These are phyloP conservation scores for Holothuria scabra DNA, from an alignment of 53 echinoderm and acorn worm genomes.

Conservation along the genomic window DNA sequence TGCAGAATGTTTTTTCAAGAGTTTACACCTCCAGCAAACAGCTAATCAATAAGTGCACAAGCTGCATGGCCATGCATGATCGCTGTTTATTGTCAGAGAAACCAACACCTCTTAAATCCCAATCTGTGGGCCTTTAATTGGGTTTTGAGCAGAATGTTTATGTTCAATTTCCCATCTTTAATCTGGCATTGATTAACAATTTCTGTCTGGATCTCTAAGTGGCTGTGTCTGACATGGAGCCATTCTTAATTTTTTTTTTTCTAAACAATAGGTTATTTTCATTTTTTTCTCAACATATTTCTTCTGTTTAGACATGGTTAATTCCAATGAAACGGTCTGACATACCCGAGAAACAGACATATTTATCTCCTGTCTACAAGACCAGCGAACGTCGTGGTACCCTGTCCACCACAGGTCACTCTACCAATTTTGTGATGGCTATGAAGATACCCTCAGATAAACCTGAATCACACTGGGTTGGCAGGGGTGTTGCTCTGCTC, in stretches of 20 bases:
- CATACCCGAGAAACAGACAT: slow-evolving; percentile 69
- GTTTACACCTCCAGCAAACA: no score
- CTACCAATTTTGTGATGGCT: slow-evolving; percentile 95
- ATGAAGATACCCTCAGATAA: slow-evolving; percentile 89
- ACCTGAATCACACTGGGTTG: slow-evolving; percentile 91
- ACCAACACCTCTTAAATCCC: no score
- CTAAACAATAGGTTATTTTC: not conserved
- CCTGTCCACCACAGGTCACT: slow-evolving; percentile 86
- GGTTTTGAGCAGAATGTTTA: no score
- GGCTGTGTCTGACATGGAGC: no score
- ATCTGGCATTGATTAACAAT: not conserved
- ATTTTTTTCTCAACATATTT: no score
- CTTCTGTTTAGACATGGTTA: slow-evolving; percentile 78
- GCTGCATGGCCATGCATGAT: no score
- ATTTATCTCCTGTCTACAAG: slow-evolving; percentile 94
- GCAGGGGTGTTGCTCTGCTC: slow-evolving; percentile 94
- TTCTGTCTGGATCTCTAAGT: no score
- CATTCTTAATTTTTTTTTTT: not conserved
- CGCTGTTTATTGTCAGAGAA: no score
- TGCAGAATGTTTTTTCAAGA: no score
- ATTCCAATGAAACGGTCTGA: slow-evolving; percentile 85
- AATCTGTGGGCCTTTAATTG: no score
- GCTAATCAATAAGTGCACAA: no score
- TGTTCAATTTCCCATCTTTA: no score
- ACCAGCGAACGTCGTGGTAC: slow-evolving; percentile 96